phyloP scores from a whole-genome alignment of 2,888 invertebrate species.

The Aphelenchoides bicaudatus region DNA sequence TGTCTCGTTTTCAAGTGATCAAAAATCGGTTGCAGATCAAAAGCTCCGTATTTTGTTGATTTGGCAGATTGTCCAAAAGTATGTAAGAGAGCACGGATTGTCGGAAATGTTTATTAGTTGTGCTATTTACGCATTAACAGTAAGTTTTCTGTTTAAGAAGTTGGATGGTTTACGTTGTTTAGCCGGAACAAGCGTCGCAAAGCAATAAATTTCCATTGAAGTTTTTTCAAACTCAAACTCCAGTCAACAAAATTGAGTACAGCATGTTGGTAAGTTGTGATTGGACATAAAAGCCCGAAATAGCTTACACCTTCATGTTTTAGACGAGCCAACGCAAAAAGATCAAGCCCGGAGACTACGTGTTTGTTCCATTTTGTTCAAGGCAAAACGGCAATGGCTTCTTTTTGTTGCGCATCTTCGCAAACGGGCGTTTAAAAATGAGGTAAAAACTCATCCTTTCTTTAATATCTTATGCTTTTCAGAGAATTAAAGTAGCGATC shows the following conservation, averaged over 20 bases:
- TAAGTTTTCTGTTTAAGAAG: no score
- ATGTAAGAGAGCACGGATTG: slow-evolving; percentile 6
- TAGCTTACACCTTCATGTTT: background rate
- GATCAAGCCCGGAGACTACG: background rate
- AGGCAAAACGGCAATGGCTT: background rate
- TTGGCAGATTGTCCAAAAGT: slow-evolving; percentile 21
- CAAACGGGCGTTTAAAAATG: slow-evolving; percentile 2
- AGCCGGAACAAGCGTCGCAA: background rate
- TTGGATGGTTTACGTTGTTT: no score
- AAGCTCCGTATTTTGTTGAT: slow-evolving; percentile 8
- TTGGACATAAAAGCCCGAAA: background rate
- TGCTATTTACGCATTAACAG: slow-evolving; percentile 5
- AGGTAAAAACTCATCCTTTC: no score
- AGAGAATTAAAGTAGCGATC: no score
- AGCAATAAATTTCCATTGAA: background rate
- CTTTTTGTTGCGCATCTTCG: slow-evolving; percentile 17
- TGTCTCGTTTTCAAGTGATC: background rate
- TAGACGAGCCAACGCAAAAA: slow-evolving; percentile 16
- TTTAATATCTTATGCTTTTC: no score
- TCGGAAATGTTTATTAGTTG: slow-evolving; percentile 8
- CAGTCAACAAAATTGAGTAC: slow-evolving; percentile 8
- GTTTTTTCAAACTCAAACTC: slow-evolving; percentile 9
- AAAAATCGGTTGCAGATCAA: slow-evolving; percentile 2
- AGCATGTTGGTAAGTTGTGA: slow-evolving; percentile 8
- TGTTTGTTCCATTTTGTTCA: slow-evolving; percentile 18